Evolutionary conservation across 1,140 invertebrate species (phyloP), one percentile per base, ranked within the genome.

Genomic region (Drosophila kepulauana): DNA sequence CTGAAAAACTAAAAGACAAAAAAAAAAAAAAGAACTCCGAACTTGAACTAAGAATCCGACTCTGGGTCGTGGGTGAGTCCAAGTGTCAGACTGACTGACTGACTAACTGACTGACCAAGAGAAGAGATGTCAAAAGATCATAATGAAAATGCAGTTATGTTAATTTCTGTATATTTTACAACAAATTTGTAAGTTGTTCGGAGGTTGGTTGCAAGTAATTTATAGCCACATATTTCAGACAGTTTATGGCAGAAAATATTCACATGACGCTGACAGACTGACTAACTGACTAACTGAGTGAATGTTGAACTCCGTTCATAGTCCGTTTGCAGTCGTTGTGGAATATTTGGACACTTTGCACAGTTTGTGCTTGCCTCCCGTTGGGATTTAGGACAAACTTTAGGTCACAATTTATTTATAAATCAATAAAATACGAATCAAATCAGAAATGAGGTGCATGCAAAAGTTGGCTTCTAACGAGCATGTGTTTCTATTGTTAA

Each of bases 11-110:
- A 25, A 25, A 20, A 41, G 33, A 56, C 5, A n/a, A 54, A 52
- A 35, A 54, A 56, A 78, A 54, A 54, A 56, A 78, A 78, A 41
- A 56, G 46, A 74, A 69, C 33, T 63, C 33, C 20, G 51, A 67
- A 70, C 30, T 67, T 30, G 35, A 41, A 57, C 41, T 25, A 10
- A 48, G 48, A 71, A 59, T 77, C 28, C 82, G 82, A 75, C 86
- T 81, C 78, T 84, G 45, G 85, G 78, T 81, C 78, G 84, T 88
- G 85, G 84, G 85, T 85, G 81, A 80, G 67, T 74, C 41, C 38
- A 64, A 69, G 43, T 58, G 43, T n/a, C 38, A 46, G 57, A 48
- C 59, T 43, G 46, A 56, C 49, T 43, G 57, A 30, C 38, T 25
- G 51, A 71, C 30, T 25, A 30, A 43, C 28, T 6, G 33, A 59